phyloP scores from a whole-genome alignment of 2,888 invertebrate species.

The Dascillus cervinus region DNA sequence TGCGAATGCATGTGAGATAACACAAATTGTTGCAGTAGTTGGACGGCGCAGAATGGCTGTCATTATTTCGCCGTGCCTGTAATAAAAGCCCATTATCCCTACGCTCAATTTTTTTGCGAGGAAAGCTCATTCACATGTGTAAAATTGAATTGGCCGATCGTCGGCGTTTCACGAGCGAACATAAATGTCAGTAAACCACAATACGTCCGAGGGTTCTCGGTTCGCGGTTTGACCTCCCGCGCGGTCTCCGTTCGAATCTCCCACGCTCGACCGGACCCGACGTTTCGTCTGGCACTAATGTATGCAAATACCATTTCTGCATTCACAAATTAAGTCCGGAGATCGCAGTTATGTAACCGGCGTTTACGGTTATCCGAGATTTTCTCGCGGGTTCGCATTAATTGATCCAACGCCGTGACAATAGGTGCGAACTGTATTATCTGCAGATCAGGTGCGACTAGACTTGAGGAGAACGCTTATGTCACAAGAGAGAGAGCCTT shows the following conservation, averaged over 20 bases:
- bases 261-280: conserved; percentile 25
- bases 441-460: conserved; percentile 9
- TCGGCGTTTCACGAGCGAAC: conserved; percentile 9
- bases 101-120: too few relatives aligned
- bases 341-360: conserved; percentile 35
- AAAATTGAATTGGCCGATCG: conserved; percentile 6
- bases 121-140: too few relatives aligned
- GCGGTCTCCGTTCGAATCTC: conserved; percentile 25
- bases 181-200: conserved; percentile 17
- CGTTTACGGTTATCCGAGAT: conserved; percentile 32
- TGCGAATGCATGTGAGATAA: too few relatives aligned
- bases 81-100: too few relatives aligned
- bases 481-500: conserved; percentile 18
- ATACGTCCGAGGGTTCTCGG: conserved; percentile 19
- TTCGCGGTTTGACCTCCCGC: conserved; percentile 33
- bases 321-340: conserved; percentile 25
- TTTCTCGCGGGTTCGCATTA: conserved; percentile 8
- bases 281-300: conserved; percentile 20
- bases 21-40: too few relatives aligned
- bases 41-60: too few relatives aligned
- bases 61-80: too few relatives aligned
- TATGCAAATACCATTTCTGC: conserved; percentile 19
- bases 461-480: conserved; percentile 6
- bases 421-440: conserved; percentile 12
- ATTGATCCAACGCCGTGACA: conserved; percentile 9